Base-by-base conservation (phyloP, 2,888 invertebrate species). In the Eulithis prunata region DNA sequence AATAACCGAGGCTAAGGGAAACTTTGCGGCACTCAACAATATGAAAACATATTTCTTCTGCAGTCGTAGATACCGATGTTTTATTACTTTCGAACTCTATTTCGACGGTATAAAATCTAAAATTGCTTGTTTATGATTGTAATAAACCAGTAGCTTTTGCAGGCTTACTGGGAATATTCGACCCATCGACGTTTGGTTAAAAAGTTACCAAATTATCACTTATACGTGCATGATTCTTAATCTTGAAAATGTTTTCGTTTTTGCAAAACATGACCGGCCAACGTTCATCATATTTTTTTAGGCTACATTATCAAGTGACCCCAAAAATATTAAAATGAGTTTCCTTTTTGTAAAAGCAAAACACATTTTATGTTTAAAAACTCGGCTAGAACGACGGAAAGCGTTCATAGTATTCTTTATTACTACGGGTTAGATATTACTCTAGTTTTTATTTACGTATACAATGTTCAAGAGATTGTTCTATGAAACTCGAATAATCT, bases 1-100 rank as follows among this genome's bases (percentile, higher is more conserved):
- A 81, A 81, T 80, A 78, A 78, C 73, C 74, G 72, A 71, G 72
- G 60, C 74, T 71, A 57, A 56, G 71, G 74, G 66, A 78, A 81
- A 79, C 73, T 79, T 77, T 66, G 67, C 69, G 71, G 73, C 71
- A 73, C 74, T 78, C 75, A 72, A 68, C 65, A 68, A 68, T 70
- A 65, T 70, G 66, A 66, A 70, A 68, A 65, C 70, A 62, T 47
- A 61, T 64, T 69, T 62, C 58, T 64, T 63, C 41, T 63, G 64
- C 64, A 49, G 57, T 55, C 36, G 54, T 47, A 54, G 49, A 55
- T 49, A 32, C 46, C 49, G 36, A 53, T 43, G 57, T 54, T 46
- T 47, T 57, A 49, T 58, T 41, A 54, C 28, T 13, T 49, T 62
- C 58, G 54, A 62, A 58, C 54, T 58, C 36, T 62, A 51, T 62